Conservation (phyloP, 2,888 invertebrate species). For the Pardosa pseudoannulata region DNA sequence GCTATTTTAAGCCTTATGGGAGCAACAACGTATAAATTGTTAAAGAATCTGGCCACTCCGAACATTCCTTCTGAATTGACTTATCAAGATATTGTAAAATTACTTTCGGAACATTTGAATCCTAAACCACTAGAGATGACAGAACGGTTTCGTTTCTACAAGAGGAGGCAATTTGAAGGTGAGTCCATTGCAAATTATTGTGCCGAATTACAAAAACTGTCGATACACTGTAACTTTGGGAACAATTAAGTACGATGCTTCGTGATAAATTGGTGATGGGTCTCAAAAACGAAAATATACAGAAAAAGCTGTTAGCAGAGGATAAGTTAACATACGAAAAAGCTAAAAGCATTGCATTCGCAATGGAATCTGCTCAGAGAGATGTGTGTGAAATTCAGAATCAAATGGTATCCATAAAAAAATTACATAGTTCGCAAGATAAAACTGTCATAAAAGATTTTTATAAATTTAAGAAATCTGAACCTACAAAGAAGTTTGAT, state of each 20-base stretch:
- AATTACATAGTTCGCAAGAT: constrained; percentile 45
- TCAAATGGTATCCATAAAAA: constrained; percentile 51
- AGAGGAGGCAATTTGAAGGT: constrained; percentile 52
- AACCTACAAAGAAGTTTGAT: constrained; percentile 42
- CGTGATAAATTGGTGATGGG: constrained; percentile 54
- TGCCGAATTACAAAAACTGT: constrained; percentile 51
- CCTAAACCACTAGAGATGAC: constrained; percentile 52
- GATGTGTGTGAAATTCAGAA: constrained; percentile 54
- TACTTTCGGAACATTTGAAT: constrained; percentile 50
- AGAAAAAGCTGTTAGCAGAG: constrained; percentile 54
- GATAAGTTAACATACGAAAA: constrained; percentile 55
- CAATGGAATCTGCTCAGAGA: constrained; percentile 54
- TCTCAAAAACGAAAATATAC: constrained; percentile 51
- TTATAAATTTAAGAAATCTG: constrained; percentile 48
- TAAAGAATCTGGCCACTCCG: constrained; percentile 48
- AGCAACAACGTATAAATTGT: constrained; percentile 47
- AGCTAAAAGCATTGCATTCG: constrained; percentile 54
- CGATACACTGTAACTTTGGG: constrained; percentile 50
- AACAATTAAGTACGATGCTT: constrained; percentile 51
- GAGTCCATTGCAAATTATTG: constrained; percentile 51
- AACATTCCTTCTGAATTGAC: constrained; percentile 44
- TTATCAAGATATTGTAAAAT: constrained; percentile 49
- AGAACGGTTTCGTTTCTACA: constrained; percentile 53
- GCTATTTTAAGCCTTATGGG: constrained; percentile 49
- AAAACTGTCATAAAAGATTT: constrained; percentile 40